Evolutionary conservation across 2,888 invertebrate genomes (phyloP).

Genomic region (Hydrotaea cyrtoneurina): DNA sequence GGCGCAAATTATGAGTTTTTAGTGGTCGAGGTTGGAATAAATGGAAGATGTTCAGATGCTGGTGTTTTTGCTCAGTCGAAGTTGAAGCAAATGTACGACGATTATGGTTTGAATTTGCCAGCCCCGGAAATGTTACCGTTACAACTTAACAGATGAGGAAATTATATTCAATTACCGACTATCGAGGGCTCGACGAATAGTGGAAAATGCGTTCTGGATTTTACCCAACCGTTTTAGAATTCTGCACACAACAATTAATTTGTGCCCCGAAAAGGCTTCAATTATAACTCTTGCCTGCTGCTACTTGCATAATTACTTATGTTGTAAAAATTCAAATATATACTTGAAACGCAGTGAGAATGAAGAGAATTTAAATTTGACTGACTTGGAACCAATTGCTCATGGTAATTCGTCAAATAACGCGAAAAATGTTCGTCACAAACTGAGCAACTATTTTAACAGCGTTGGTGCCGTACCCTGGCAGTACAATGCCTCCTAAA

Average conservation of each 20-base stretch:
- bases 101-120: slow-evolving; percentile 51
- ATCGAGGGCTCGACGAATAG: neutral
- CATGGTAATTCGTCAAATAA: slow-evolving; percentile 30
- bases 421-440: neutral
- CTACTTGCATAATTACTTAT: neutral
- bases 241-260: neutral
- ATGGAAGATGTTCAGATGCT: slow-evolving; percentile 63
- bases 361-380: slow-evolving; percentile 3
- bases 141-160: slow-evolving; percentile 3
- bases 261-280: neutral
- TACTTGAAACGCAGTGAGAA: slow-evolving; percentile 37
- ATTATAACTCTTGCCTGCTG: neutral
- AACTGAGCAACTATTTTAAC: slow-evolving; percentile 40
- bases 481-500: slow-evolving; percentile 17
- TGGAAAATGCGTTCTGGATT: slow-evolving; percentile 3
- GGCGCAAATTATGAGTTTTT: slow-evolving; percentile 52
- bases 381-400: neutral
- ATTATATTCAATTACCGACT: neutral
- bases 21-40: slow-evolving; percentile 52
- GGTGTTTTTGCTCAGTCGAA: slow-evolving; percentile 57
- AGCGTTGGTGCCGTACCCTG: slow-evolving; percentile 23
- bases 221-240: neutral
- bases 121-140: slow-evolving; percentile 34
- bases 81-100: slow-evolving; percentile 51
- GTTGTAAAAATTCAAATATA: neutral